phyloP scores from a whole-genome alignment of 2,797 vertebrate species.

The Eulemur albifrons region DNA sequence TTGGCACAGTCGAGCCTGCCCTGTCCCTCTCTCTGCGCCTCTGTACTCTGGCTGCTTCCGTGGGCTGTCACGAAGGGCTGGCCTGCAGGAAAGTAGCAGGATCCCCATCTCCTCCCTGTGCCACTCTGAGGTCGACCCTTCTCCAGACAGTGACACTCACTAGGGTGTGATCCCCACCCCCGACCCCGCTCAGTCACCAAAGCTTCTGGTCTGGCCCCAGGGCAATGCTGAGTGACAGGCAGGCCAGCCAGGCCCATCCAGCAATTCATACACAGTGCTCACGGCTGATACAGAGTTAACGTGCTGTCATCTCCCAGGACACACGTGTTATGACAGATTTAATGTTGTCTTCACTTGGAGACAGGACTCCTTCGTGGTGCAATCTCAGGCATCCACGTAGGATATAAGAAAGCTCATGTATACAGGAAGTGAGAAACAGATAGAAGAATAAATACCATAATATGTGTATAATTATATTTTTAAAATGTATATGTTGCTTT shows the following conservation, averaged over 20 bases:
- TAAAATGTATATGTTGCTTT: background rate
- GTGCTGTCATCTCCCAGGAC: background rate
- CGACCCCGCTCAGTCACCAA: background rate
- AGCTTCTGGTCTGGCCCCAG: background rate
- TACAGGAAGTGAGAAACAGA: background rate
- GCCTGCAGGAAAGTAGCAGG: background rate
- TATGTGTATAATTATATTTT: background rate
- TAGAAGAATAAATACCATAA: background rate
- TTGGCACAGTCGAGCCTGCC: background rate
- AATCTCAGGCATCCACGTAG: background rate
- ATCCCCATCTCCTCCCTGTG: background rate
- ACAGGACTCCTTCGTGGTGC: background rate
- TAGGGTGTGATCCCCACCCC: rapidly evolving
- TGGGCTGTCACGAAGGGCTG: too few species aligned
- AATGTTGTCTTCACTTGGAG: background rate
- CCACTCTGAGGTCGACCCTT: background rate
- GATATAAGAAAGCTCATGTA: too few species aligned
- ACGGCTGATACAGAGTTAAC: rapidly evolving
- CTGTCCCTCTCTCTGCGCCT: background rate
- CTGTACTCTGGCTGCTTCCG: background rate
- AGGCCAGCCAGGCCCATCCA: background rate
- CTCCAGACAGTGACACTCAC: background rate
- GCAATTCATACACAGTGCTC: background rate
- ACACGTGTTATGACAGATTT: background rate
- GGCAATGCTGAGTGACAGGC: background rate